Conservation (phyloP, 2,888 invertebrate genomes). For the Tillus elongatus region DNA sequence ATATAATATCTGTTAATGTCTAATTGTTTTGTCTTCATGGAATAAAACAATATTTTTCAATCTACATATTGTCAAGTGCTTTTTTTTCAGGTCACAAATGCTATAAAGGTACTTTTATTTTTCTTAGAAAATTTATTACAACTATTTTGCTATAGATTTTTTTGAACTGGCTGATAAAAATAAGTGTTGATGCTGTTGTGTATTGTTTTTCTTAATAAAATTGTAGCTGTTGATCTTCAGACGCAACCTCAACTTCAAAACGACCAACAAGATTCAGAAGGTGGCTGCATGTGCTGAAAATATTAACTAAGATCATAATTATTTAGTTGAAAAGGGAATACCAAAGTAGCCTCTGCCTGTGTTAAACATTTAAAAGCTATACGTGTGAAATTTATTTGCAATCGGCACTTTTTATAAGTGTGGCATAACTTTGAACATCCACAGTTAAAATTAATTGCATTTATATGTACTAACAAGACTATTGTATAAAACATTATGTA, state of each 20-base stretch:
- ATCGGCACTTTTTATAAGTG: slow-evolving; percentile 29
- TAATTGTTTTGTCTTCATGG: no score
- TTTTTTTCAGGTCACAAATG: no score
- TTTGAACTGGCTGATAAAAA: no score
- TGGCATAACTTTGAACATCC: slow-evolving; percentile 22
- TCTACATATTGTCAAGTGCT: no score
- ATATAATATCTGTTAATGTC: no score
- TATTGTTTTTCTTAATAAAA: no score
- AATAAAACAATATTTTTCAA: no score
- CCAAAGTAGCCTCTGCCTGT: slow-evolving; percentile 35
- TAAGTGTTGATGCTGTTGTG: no score
- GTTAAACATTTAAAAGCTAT: slow-evolving; percentile 35
- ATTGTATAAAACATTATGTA: slow-evolving; percentile 20
- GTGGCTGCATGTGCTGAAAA: slow-evolving; percentile 80
- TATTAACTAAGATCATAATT: slow-evolving; percentile 18
- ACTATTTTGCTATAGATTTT: no score
- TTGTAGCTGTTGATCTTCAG: slow-evolving; percentile 78
- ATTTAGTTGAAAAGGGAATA: slow-evolving; percentile 16
- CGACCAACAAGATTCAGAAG: slow-evolving; percentile 70
- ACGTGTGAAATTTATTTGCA: slow-evolving; percentile 35
- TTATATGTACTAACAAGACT: slow-evolving; percentile 22
- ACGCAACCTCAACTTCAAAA: slow-evolving; percentile 72
- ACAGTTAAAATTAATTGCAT: slow-evolving; percentile 27
- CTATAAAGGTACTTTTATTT: no score
- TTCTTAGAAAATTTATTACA: no score